These are phyloP conservation scores for Heliangelus exortis DNA, from an alignment of 2,797 vertebrate genomes.

Conservation along the genomic window DNA sequence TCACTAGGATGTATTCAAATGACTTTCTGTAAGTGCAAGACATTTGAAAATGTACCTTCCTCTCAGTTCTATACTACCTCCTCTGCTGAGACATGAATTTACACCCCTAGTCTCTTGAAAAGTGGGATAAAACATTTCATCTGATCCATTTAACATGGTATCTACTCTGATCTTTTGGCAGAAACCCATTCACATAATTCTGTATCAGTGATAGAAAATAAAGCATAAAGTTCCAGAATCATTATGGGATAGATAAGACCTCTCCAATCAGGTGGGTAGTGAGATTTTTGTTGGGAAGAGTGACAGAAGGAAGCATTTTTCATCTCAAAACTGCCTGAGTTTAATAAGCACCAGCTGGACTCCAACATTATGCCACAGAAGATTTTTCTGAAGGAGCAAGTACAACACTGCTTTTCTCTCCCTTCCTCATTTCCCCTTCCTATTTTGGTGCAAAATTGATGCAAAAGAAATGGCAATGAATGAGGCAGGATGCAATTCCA, in stretches of 20 bases:
- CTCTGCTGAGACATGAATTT: not conserved
- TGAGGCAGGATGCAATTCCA: slow-evolving; percentile 55
- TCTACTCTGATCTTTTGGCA: not conserved
- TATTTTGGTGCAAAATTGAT: slow-evolving; percentile 26
- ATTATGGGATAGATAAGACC: not conserved
- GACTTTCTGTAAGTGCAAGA: not conserved
- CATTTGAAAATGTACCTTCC: not conserved
- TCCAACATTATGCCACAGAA: not conserved
- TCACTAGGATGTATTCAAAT: not conserved
- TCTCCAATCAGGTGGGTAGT: not conserved
- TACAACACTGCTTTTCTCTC: not conserved
- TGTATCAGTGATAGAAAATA: not conserved
- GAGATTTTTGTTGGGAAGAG: not conserved
- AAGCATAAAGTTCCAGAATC: not conserved
- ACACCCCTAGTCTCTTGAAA: not conserved
- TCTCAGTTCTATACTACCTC: not conserved
- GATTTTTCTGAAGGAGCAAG: slow-evolving; percentile 10
- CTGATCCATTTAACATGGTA: not conserved
- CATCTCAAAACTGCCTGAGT: not conserved
- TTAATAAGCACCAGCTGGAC: slow-evolving; percentile 37
- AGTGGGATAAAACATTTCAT: not conserved
- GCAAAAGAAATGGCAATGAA: slow-evolving; percentile 16
- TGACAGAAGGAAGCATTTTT: slow-evolving; percentile 27
- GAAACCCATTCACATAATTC: not conserved
- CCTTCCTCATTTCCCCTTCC: not conserved